Conservation (phyloP, 2,797 vertebrate species). For the Rhinoraja longicauda region DNA sequence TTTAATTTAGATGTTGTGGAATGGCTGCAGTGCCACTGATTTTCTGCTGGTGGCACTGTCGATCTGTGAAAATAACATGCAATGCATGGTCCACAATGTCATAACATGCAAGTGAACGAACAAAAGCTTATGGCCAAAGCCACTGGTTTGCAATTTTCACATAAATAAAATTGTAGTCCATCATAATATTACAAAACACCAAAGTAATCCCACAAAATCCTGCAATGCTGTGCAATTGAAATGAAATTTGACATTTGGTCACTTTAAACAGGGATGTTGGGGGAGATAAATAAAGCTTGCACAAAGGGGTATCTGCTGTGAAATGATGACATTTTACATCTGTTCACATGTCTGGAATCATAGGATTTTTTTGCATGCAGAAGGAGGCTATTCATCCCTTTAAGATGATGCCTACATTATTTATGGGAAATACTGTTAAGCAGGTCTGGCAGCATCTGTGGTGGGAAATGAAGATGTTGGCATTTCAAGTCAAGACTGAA, state of each 20-base stretch:
- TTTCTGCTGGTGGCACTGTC: conserved; percentile 14
- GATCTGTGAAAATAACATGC: background rate
- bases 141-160: background rate
- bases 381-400: no score
- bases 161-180: background rate
- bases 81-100: background rate
- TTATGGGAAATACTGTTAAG: no score
- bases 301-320: no score
- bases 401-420: no score
- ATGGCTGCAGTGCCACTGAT: background rate
- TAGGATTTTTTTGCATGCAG: no score
- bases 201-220: background rate
- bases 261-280: no score
- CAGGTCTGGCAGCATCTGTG: no score
- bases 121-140: background rate
- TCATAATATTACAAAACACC: background rate
- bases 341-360: no score
- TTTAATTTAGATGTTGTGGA: background rate
- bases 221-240: background rate
- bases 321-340: no score
- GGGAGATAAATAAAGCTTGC: no score
- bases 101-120: background rate
- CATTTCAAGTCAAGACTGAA: no score
- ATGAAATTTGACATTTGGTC: background rate
- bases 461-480: no score